A percentile compares a stretch with the other conserved stretches of the same genome.
Evolutionary conservation across 2,888 invertebrate species (phyloP).

Genomic region (Cartodere bifasciata): DNA sequence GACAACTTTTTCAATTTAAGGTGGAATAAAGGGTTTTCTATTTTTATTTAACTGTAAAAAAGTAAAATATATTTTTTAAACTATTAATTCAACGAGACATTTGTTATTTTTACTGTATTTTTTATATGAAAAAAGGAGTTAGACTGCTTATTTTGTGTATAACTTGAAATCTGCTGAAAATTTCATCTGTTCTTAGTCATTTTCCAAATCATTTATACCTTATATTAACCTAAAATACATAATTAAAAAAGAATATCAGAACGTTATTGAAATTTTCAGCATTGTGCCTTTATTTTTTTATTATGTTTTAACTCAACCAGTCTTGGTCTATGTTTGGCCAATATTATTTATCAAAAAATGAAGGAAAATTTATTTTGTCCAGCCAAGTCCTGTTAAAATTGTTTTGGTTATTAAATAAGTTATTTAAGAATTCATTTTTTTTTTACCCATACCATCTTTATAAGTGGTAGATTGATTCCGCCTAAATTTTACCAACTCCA

Average conservation of each 20-base stretch:
- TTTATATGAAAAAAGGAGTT: slow-evolving; percentile 19
- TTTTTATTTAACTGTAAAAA: no score
- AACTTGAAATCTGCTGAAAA: slow-evolving; percentile 20
- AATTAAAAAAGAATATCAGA: slow-evolving; percentile 10
- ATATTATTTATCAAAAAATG: no score
- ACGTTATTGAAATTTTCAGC: slow-evolving; percentile 21
- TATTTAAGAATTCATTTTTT: neutral
- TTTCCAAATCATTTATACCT: slow-evolving; percentile 5
- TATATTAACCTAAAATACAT: slow-evolving; percentile 7
- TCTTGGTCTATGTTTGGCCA: no score
- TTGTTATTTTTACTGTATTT: slow-evolving; percentile 8
- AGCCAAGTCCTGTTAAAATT: slow-evolving; percentile 1
- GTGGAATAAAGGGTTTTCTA: slow-evolving; percentile 13
- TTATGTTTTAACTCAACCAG: no score
- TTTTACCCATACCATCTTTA: neutral
- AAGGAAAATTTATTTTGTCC: neutral
- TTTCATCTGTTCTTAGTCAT: slow-evolving; percentile 16
- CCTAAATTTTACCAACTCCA: neutral
- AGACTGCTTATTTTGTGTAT: slow-evolving; percentile 20
- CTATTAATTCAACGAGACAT: no score
- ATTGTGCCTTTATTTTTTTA: slow-evolving; percentile 24
- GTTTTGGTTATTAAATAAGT: neutral
- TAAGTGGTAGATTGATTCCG: neutral
- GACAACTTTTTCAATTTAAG: slow-evolving; percentile 12
- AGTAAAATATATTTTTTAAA: no score